Evolutionary conservation across 1,140 invertebrate genomes (phyloP).

Genomic region (Saccostrea echinata): DNA sequence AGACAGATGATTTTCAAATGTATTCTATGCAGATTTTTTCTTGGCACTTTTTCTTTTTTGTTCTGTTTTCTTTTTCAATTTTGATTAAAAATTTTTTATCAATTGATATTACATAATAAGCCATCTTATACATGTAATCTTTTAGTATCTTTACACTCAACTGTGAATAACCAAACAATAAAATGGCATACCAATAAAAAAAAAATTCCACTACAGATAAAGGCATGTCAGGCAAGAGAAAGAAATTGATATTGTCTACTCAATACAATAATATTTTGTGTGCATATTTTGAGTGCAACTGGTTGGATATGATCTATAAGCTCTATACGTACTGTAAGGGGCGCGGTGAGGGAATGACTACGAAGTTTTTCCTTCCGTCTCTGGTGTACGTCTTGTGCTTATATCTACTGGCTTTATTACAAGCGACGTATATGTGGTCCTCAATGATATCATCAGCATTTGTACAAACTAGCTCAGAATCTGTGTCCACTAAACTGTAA

Average conservation of each 20-base stretch:
- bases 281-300: slow-evolving; percentile 23
- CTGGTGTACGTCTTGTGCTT: not conserved
- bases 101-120: too few species aligned
- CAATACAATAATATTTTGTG: slow-evolving; percentile 27
- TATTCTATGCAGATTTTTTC: too few species aligned
- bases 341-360: slow-evolving; percentile 11
- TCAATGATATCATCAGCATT: slow-evolving; percentile 10
- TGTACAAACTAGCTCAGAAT: not conserved
- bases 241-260: slow-evolving; percentile 8
- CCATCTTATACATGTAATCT: not conserved
- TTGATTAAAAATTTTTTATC: too few species aligned
- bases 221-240: slow-evolving; percentile 9
- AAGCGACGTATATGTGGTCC: slow-evolving; percentile 17
- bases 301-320: not conserved
- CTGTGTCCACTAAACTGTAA: slow-evolving; percentile 14
- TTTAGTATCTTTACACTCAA: not conserved
- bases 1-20: too few species aligned
- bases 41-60: too few species aligned
- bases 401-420: not conserved
- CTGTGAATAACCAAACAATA: not conserved
- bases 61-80: too few species aligned
- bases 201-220: slow-evolving; percentile 10
- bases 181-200: not conserved
- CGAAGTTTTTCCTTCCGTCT: slow-evolving; percentile 21
- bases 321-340: slow-evolving; percentile 12